These are phyloP conservation scores for Osmoderma eremita DNA, from an alignment of 2,888 invertebrate species.

Conservation along the genomic window DNA sequence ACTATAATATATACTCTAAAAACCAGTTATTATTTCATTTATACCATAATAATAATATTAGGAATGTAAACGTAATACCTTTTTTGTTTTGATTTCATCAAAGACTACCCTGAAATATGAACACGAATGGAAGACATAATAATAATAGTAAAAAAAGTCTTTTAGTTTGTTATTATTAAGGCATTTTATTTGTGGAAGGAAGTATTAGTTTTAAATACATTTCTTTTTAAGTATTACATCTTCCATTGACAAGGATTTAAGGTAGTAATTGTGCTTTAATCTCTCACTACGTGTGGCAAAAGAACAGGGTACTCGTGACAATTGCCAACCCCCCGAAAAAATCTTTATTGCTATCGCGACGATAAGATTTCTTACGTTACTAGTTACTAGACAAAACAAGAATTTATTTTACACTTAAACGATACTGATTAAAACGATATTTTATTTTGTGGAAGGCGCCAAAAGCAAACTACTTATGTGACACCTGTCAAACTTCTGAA, in stretches of 20 bases:
- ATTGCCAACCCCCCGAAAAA: background rate
- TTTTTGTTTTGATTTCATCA: background rate
- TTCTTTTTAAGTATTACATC: constrained; percentile 8
- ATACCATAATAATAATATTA: background rate
- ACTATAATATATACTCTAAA: constrained; percentile 1
- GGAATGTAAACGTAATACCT: constrained; percentile 18
- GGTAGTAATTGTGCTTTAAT: background rate
- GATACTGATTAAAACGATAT: too few species aligned
- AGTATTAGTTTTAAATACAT: background rate
- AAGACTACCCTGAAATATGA: background rate
- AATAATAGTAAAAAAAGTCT: background rate
- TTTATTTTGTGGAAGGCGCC: too few species aligned
- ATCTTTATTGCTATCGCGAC: background rate
- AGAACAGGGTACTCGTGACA: background rate
- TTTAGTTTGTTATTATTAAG: constrained; percentile 14
- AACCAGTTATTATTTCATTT: constrained; percentile 5
- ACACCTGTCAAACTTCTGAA: too few species aligned
- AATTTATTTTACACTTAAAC: too few species aligned
- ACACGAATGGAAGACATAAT: constrained; percentile 28
- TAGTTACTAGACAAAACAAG: too few species aligned
- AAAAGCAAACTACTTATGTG: too few species aligned
- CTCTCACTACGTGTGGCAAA: background rate
- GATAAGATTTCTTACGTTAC: too few species aligned
- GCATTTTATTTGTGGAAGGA: constrained; percentile 11
- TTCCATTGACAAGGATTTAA: constrained; percentile 16